A percentile compares a stretch with the other conserved stretches of the same genome.
Evolutionary conservation across 2,888 invertebrate genomes (phyloP).

Genomic region (Lepetodrilus schrolli): DNA sequence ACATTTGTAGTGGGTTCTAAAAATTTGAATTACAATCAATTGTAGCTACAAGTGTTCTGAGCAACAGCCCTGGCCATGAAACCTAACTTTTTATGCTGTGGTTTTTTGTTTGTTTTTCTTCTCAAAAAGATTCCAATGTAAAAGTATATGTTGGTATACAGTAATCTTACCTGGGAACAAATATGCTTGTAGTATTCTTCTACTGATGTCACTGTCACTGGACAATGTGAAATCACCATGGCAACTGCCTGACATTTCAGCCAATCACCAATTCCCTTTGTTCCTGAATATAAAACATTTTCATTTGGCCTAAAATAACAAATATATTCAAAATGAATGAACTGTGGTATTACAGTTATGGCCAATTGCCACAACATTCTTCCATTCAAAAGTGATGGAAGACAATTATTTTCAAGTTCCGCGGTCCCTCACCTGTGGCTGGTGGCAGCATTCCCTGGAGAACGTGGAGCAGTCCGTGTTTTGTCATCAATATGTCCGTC

Average conservation of each 20-base stretch:
- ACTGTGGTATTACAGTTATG: neutral
- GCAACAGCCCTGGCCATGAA: too few species aligned
- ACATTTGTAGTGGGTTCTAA: too few species aligned
- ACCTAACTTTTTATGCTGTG: too few species aligned
- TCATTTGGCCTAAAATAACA: too few species aligned
- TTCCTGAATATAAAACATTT: neutral
- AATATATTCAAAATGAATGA: neutral
- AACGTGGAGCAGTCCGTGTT: slow-evolving; percentile 81
- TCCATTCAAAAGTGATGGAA: neutral
- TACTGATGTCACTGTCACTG: slow-evolving; percentile 48
- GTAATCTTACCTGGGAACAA: slow-evolving; percentile 70
- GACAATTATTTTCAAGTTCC: neutral
- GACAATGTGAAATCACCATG: slow-evolving; percentile 79
- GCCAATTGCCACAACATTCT: too few species aligned
- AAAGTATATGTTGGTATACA: too few species aligned
- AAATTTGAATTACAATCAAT: too few species aligned
- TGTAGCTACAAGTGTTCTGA: too few species aligned
- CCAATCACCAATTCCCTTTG: too few species aligned
- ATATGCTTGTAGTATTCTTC: slow-evolving; percentile 64
- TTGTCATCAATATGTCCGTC: slow-evolving; percentile 79
- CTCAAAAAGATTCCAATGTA: too few species aligned
- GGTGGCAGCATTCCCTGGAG: slow-evolving; percentile 81
- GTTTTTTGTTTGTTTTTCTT: too few species aligned
- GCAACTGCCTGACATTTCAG: slow-evolving; percentile 82
- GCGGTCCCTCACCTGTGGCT: neutral